phyloP scores from a whole-genome alignment of 2,888 invertebrate species.

The Dermolepida albohirtum region DNA sequence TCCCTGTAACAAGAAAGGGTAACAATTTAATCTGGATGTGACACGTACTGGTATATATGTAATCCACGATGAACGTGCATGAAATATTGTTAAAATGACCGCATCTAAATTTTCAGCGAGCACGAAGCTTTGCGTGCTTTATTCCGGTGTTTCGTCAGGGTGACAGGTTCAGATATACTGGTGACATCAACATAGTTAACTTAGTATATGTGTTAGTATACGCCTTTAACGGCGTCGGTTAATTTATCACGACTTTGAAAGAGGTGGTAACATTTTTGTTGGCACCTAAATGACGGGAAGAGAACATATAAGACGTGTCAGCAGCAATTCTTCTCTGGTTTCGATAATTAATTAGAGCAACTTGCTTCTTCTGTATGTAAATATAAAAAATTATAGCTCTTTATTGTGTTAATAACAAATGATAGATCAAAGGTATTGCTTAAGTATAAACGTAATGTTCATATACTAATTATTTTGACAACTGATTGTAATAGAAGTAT shows the following conservation, averaged over 20 bases:
- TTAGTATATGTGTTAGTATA: background rate
- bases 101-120: slow-evolving; percentile 18
- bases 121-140: slow-evolving; percentile 29
- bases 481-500: too few relatives aligned
- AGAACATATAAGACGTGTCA: too few relatives aligned
- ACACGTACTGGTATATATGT: background rate
- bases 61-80: background rate
- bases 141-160: slow-evolving; percentile 4
- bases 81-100: slow-evolving; percentile 22
- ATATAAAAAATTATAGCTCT: too few relatives aligned
- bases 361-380: too few relatives aligned
- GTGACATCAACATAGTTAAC: slow-evolving; percentile 1
- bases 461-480: too few relatives aligned
- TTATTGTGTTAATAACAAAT: too few relatives aligned
- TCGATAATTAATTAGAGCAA: too few relatives aligned
- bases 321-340: too few relatives aligned
- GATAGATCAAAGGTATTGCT: too few relatives aligned
- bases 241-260: slow-evolving; percentile 12
- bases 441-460: too few relatives aligned
- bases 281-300: too few relatives aligned
- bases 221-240: background rate
- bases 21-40: slow-evolving; percentile 9
- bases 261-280: background rate
- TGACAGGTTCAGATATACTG: slow-evolving; percentile 10
- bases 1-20: slow-evolving; percentile 66